Evolutionary conservation across 2,888 invertebrate species (phyloP), one percentile per base, ranked within the genome.

Genomic region (Epinotia demarniana): DNA sequence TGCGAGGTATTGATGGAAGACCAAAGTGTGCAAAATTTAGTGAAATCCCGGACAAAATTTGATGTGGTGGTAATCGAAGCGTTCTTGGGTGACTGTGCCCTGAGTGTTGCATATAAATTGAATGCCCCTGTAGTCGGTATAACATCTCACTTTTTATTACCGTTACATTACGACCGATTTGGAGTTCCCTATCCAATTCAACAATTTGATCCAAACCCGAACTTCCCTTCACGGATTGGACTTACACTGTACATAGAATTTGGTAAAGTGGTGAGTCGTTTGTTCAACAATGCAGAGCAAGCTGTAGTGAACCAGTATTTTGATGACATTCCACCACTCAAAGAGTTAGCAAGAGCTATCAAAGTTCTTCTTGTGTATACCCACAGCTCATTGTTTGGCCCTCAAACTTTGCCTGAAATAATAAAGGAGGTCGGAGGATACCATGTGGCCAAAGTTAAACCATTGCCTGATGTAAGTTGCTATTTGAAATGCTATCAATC

Each of bases 391-490:
- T 80, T 95, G 1, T 90, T 92, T 71, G 95, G 95, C 0, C 87
- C 95, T 0, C 87, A 88, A 16, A 94, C 96, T 0, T 82, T 89
- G 13, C 88, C 95, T 0, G 91, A 95, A 0, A 95, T 94, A 78
- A 88, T 96, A 0, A 90, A 95, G 19, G 96, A 95, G 89, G 93
- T 96, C 1, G 95, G 95, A 23, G 96, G 96, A 2, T 90, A 95
- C 73, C 95, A 95, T 77, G 90, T 96, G 0, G 84, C 84, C 12
- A 81, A 88, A 73, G 79, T 87, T 0, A 89, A 92, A 67, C 83
- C 90, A 27, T 76, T 96, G 39, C 91, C 94, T 0, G 63, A 82
- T 70, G 92, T 91, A 82, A 84, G 86, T 72, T 58, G 16, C 1
- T 64, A 49, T 23, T 12, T 13, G 53, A 53, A 53, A 53, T 43